Base-by-base conservation (phyloP, 2,888 invertebrate species). In the Drosophila infuscata region DNA sequence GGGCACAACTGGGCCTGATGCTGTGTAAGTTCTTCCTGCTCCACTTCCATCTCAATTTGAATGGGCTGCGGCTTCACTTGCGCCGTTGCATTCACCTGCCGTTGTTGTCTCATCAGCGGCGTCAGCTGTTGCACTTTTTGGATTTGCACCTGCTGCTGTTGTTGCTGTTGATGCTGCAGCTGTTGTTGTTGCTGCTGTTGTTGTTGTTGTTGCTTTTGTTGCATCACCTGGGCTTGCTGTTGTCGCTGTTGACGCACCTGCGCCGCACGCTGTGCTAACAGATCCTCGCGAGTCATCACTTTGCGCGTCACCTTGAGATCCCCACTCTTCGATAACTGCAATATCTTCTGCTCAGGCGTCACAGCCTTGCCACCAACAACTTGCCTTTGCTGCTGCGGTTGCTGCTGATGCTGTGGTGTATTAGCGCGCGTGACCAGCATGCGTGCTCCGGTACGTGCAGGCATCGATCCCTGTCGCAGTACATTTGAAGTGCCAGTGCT, bases 1-100 rank as follows among this genome's bases (percentile, higher is more conserved):
- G 96, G 96, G 89, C 97, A 97, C 76, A 97, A 93, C 53, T 96
- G 95, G 9, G 92, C 89, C 48, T 92, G 83, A 68, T 92, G 92
- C 29, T 89, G 89, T n/a, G 84, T 85, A 29, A 91, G 72, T 20
- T 91, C 91, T n/a, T 91, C 91, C 46, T 78, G 78, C 38, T 82
- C 86, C 9, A 76, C 52, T 46, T 87, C 87, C 70, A 83, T 59
- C 17, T 83, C 82, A n/a, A 74, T 56, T 48, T 79, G 81, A 71
- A 78, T 75, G 7, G 81, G 79, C 43, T 83, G 84, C 35, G 74
- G 59, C 94, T 94, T 46, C 25, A 62, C 43, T 94, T 38, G 59
- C 17, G 57, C 38, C 6, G 71, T 93, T 25, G 46, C 46, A 90
- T 36, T 95, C 94, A 64, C 94, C 94, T 79, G 33, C 3, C 81